A percentile compares a stretch with the other conserved stretches of the same genome.
Conservation (phyloP, 2,797 vertebrate genomes). For the Galagoides demidoff region DNA sequence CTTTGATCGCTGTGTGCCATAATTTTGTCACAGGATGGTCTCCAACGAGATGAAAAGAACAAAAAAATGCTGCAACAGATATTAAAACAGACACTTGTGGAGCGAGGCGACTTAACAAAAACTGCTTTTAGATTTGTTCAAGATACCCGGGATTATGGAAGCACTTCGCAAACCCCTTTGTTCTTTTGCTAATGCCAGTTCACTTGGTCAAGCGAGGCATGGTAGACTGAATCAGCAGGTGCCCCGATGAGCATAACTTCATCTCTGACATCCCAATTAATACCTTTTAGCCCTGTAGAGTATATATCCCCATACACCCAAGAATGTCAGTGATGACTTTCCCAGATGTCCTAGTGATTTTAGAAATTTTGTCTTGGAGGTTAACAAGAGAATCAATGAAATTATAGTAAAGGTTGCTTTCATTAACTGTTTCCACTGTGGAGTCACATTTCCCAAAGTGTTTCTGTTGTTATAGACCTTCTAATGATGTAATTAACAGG, state of each 20-base stretch:
- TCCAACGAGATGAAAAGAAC: not conserved
- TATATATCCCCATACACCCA: not conserved
- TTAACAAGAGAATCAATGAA: constrained; percentile 37
- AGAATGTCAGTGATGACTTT: not conserved
- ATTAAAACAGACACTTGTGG: not conserved
- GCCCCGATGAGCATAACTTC: not conserved
- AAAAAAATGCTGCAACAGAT: not conserved
- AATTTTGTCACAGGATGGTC: not conserved
- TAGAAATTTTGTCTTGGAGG: not conserved
- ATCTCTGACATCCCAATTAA: not conserved
- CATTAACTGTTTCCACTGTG: constrained; percentile 2
- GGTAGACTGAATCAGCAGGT: not conserved
- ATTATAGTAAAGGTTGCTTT: not conserved
- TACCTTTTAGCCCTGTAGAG: not conserved
- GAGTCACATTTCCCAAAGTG: not conserved
- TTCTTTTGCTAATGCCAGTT: not conserved
- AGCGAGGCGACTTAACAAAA: not conserved
- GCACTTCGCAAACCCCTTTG: not conserved
- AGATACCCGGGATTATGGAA: not conserved
- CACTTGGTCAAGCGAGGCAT: not conserved
- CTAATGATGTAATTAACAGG: not conserved
- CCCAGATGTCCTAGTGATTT: not conserved
- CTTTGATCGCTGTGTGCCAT: not conserved
- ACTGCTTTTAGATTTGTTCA: not conserved
- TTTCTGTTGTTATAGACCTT: not conserved